Evolutionary conservation across 2,113 vertebrate genomes (phyloP).

Genomic region (Percina caprodes): DNA sequence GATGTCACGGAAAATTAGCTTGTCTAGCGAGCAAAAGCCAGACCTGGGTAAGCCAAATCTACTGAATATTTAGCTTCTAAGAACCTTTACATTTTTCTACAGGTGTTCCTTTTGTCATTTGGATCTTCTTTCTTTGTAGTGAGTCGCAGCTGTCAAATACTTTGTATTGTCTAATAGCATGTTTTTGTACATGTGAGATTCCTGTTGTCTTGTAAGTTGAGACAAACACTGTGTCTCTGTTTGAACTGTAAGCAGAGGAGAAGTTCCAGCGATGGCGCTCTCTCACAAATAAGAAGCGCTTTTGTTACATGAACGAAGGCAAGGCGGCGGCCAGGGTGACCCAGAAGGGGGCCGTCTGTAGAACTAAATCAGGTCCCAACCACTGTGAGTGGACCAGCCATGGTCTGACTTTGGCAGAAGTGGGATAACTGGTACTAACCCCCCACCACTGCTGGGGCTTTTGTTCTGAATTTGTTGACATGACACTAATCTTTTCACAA

Average conservation of each 20-base stretch:
- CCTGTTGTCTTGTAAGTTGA: constrained; percentile 32
- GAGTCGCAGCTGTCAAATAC: constrained; percentile 15
- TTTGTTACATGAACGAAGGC: constrained; percentile 31
- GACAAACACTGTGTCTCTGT: constrained; percentile 54
- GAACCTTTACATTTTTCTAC: constrained; percentile 33
- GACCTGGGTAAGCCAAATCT: constrained; percentile 92
- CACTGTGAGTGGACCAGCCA: constrained; percentile 77
- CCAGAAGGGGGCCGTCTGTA: constrained; percentile 48
- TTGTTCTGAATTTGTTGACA: constrained; percentile 36
- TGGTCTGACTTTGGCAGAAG: constrained; percentile 61
- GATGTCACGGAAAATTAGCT: constrained; percentile 99
- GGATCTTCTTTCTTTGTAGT: constrained; percentile 10
- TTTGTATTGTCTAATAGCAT: background rate
- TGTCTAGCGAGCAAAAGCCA: constrained; percentile 94
- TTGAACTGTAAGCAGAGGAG: constrained; percentile 62
- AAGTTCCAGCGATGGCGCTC: constrained; percentile 23
- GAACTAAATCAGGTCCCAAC: constrained; percentile 59
- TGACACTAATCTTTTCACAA: constrained; percentile 58
- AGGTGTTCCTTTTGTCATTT: constrained; percentile 25
- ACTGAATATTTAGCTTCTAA: constrained; percentile 44
- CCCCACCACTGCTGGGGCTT: constrained; percentile 52
- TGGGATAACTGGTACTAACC: constrained; percentile 73
- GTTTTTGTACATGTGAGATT: constrained; percentile 25
- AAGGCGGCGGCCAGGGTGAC: constrained; percentile 10
- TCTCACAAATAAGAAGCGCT: constrained; percentile 46